phyloP scores from a whole-genome alignment of 2,888 invertebrate species.

The Ochlodes sylvanus region DNA sequence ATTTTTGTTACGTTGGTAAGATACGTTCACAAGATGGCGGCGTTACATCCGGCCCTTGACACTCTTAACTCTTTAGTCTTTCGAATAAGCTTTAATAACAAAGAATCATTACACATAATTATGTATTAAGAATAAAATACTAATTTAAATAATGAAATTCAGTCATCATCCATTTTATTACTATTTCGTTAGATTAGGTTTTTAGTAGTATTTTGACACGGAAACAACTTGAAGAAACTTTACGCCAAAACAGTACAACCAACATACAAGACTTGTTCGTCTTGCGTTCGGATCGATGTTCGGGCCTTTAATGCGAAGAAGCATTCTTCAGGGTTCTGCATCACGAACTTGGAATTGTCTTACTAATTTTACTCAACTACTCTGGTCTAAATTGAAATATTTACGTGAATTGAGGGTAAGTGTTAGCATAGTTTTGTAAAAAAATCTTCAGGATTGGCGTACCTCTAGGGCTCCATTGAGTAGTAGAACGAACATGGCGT shows the following conservation, averaged over 20 bases:
- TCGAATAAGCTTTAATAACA: background rate
- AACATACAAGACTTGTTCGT: slow-evolving; percentile 68
- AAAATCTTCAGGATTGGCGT: slow-evolving; percentile 52
- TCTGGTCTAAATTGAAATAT: slow-evolving; percentile 87
- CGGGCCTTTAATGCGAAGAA: slow-evolving; percentile 87
- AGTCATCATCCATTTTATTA: background rate
- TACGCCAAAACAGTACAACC: slow-evolving; percentile 62
- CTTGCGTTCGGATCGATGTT: slow-evolving; percentile 88
- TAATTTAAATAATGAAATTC: too few species aligned
- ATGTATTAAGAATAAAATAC: too few species aligned
- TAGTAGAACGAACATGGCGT: slow-evolving; percentile 82
- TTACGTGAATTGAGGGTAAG: slow-evolving; percentile 82
- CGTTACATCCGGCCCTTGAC: background rate
- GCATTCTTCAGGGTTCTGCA: slow-evolving; percentile 88
- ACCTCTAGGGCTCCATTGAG: slow-evolving; percentile 70
- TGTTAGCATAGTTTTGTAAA: slow-evolving; percentile 53
- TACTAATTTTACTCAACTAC: slow-evolving; percentile 84
- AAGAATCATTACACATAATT: background rate
- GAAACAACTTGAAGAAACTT: slow-evolving; percentile 44
- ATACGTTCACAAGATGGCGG: background rate
- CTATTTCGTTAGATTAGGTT: background rate
- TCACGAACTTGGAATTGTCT: slow-evolving; percentile 89
- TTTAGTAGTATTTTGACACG: slow-evolving; percentile 42
- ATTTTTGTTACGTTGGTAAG: background rate
- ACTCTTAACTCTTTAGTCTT: too few species aligned